Conservation (phyloP, 35 echinoderm and acorn worm species). For the Amphiura filiformis region DNA sequence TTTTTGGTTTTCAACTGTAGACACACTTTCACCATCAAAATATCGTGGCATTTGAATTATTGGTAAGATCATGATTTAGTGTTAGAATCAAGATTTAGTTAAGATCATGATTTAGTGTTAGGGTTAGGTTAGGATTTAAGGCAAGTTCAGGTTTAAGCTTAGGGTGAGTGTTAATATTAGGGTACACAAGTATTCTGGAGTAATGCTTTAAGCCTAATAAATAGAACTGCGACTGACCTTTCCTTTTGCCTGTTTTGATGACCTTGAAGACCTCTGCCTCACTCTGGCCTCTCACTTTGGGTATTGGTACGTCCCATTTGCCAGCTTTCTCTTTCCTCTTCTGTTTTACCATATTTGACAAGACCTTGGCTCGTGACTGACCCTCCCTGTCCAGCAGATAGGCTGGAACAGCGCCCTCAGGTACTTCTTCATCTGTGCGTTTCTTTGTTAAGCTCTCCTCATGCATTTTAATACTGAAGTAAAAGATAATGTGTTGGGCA, state of each 20-base stretch:
- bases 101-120: too few relatives aligned
- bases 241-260: conserved; percentile 92
- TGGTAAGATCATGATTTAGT: too few relatives aligned
- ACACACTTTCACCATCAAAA: too few relatives aligned
- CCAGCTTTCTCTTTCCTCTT: conserved; percentile 99
- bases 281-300: conserved; percentile 78
- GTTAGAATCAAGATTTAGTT: too few relatives aligned
- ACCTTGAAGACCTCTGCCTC: conserved; percentile 98
- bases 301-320: conserved; percentile 97
- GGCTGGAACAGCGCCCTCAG: conserved; percentile 96
- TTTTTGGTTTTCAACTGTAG: too few relatives aligned
- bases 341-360: conserved; percentile 99
- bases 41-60: too few relatives aligned
- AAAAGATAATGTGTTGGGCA: too few relatives aligned
- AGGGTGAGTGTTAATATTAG: too few relatives aligned
- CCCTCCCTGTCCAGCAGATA: conserved; percentile 95
- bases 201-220: too few relatives aligned
- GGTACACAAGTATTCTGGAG: too few relatives aligned
- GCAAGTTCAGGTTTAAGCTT: too few relatives aligned
- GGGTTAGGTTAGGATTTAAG: too few relatives aligned
- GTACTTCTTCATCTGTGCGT: conserved; percentile 80
- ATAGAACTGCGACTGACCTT: conserved; percentile 53
- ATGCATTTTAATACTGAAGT: conserved; percentile 93
- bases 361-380: conserved; percentile 87
- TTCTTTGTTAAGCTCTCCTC: conserved; percentile 94